Conservation (phyloP, 2,888 invertebrate genomes). For the Nematopogon swammerdamellus region DNA sequence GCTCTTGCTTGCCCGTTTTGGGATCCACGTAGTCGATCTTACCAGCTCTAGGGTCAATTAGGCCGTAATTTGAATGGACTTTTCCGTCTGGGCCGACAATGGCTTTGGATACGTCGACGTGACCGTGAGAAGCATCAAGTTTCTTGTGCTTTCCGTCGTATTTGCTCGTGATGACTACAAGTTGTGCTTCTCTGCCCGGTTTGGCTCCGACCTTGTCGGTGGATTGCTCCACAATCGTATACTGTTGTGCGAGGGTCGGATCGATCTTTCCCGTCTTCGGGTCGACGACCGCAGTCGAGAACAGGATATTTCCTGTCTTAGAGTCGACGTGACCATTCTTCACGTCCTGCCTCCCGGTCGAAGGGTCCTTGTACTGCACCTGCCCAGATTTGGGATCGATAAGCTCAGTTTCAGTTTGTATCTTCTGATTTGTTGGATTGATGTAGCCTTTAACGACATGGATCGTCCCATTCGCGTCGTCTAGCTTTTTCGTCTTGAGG, state of each 20-base stretch:
- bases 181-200: conserved; percentile 50
- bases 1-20: conserved; percentile 61
- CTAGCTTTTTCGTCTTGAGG: conserved; percentile 50
- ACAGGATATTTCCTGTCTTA: conserved; percentile 62
- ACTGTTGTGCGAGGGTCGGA: conserved; percentile 63
- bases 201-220: conserved; percentile 47
- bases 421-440: conserved; percentile 57
- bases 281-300: conserved; percentile 61
- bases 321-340: conserved; percentile 65
- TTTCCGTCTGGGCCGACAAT: conserved; percentile 53
- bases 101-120: conserved; percentile 59
- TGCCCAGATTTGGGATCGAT: conserved; percentile 68
- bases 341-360: conserved; percentile 61
- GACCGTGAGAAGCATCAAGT: conserved; percentile 40
- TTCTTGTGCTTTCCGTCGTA: conserved; percentile 58
- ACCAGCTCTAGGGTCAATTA: conserved; percentile 62
- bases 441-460: conserved; percentile 37
- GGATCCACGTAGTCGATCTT: conserved; percentile 61
- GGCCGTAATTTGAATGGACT: conserved; percentile 61
- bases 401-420: conserved; percentile 61
- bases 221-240: conserved; percentile 62
- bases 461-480: conserved; percentile 55
- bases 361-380: conserved; percentile 56
- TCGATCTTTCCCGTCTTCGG: conserved; percentile 66
- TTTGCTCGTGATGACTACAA: conserved; percentile 59